Percentiles rank a stretch among this genome's conserved stretches.
These are phyloP conservation scores for Sycobia sp. DNA, from an alignment of 1,140 invertebrate genomes.

Conservation along the genomic window DNA sequence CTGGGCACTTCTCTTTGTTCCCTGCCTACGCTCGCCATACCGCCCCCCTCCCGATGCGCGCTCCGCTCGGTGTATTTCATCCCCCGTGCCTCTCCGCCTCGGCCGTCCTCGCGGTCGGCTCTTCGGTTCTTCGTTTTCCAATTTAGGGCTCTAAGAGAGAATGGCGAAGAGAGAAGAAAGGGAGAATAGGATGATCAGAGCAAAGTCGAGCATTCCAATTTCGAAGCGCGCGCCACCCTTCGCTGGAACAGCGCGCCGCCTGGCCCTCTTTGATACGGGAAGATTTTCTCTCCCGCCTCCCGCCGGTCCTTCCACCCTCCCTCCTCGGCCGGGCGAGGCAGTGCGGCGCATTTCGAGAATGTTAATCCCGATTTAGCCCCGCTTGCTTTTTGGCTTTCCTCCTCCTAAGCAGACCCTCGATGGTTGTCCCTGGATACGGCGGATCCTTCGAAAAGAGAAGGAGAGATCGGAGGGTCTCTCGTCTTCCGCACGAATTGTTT, in stretches of 20 bases:
- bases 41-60: no score
- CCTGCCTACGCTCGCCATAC: not conserved
- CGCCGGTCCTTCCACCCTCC: no score
- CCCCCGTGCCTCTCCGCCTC: no score
- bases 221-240: slow-evolving; percentile 24
- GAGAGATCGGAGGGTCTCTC: not conserved
- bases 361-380: slow-evolving; percentile 32
- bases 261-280: slow-evolving; percentile 20
- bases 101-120: not conserved
- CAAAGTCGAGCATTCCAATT: slow-evolving; percentile 35
- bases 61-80: no score
- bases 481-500: slow-evolving; percentile 28
- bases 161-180: slow-evolving; percentile 3
- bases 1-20: slow-evolving; percentile 33
- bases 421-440: not conserved
- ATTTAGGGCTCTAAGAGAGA: slow-evolving; percentile 18
- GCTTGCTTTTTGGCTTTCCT: not conserved
- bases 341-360: slow-evolving; percentile 31
- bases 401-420: no score
- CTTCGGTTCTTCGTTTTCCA: slow-evolving; percentile 31
- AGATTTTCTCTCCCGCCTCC: not conserved
- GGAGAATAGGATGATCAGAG: not conserved
- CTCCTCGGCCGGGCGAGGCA: no score
- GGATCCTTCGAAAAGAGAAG: no score
- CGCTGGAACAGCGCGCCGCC: not conserved